Evolutionary conservation across 2,797 vertebrate species (phyloP).

Genomic region (Gorsachius magnificus): DNA sequence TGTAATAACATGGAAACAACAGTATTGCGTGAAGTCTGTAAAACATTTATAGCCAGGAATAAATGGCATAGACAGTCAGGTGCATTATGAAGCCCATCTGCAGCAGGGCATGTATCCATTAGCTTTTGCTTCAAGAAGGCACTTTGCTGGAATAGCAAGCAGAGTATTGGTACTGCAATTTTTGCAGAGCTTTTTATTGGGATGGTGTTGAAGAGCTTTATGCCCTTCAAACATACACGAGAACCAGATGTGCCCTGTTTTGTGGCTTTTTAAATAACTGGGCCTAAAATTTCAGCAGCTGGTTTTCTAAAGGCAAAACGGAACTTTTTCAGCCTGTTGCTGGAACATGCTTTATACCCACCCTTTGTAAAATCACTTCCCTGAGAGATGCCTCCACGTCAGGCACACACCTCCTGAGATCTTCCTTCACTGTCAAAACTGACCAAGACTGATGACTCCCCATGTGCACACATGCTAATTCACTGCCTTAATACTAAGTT

Average conservation of each 20-base stretch:
- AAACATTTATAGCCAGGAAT: neutral
- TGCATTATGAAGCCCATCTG: neutral
- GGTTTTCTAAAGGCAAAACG: neutral
- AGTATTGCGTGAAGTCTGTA: neutral
- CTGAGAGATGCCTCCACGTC: neutral
- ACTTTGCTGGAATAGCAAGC: neutral
- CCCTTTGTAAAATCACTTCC: neutral
- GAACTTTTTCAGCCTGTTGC: neutral
- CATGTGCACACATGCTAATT: neutral
- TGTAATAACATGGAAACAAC: neutral
- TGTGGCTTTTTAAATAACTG: neutral
- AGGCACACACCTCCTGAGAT: neutral
- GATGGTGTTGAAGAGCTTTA: neutral
- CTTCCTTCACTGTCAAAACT: neutral
- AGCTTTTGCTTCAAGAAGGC: neutral
- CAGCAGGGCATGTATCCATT: neutral
- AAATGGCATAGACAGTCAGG: neutral
- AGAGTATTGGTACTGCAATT: neutral
- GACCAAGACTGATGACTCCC: rapidly evolving
- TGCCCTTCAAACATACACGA: neutral
- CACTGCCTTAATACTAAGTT: neutral
- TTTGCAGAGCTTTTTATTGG: neutral
- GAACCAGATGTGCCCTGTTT: neutral
- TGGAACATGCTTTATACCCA: neutral
- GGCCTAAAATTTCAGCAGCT: neutral